Evolutionary conservation across 2,797 vertebrate species (phyloP), one percentile per base, ranked within the genome.

Genomic region (Syngnathus acus): DNA sequence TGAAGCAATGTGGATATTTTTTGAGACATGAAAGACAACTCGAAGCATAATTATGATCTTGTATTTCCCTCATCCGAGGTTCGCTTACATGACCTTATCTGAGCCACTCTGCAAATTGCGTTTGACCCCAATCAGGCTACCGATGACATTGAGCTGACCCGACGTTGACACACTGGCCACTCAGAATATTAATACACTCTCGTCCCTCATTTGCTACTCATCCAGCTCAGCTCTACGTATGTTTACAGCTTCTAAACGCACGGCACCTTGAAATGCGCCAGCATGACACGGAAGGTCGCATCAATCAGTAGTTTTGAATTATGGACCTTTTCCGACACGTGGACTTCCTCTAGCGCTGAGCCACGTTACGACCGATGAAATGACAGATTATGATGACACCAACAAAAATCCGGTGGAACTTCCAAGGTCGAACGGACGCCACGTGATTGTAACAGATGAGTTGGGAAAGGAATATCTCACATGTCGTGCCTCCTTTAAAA

Each of bases 231-330:
- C 21, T 45, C 10, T 62, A 17, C 21, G 6, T 7, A 62, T 47
- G 42, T 62, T 45, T 32, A 55, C 5, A 26, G 38, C 43, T 58
- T 38, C 55, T 8, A 17, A 58, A 55, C 59, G 64, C n/a, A 19
- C 2, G 9, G 14, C 45, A 38, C 65, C 60, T 62, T 68, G 38
- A 45, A 72, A 58, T 26, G 38, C 39, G n/a, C 62, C 62, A 70
- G 69, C 59, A 67, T 14, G 14, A 4, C 9, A 68, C 19, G 50
- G 47, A 55, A 62, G 47, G 55, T 58, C 38, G 65, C 65, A 11
- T 53, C 19, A 72, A 66, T 79, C 68, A 50, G 64, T 75, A 65
- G 48, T 62, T 61, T 32, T 75, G 59, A 78, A 80, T 73, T 67
- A 81, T 74, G 11, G 21, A n/a, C 19, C 4, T 59, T 39, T 37